Evolutionary conservation across 2,888 invertebrate genomes (phyloP), one percentile per base, ranked within the genome.

Genomic region (Pseudococcus jackbeardsleyi): DNA sequence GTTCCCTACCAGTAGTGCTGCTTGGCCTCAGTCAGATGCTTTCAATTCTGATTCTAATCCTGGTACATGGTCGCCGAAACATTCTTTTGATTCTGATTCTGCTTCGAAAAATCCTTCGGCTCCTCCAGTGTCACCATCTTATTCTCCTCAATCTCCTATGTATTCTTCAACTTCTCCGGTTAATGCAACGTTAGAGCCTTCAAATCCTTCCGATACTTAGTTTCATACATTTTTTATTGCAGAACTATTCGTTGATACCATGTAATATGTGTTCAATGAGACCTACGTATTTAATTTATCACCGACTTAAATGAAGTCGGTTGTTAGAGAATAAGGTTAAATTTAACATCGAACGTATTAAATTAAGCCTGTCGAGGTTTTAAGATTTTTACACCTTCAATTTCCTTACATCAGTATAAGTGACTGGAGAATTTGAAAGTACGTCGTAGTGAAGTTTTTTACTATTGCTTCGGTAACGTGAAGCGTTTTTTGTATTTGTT

Each of bases 401-500:
- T 54, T 54, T 22, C 64, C 3, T 64, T 64, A 64, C 22, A 22
- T 64, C 22, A 64, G 19, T 22, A 22, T 22, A 22, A 64, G 64
- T 15, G 8, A n/a, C 54, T 64, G 22, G 3, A 64, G 64, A 64
- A 64, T 22, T 64, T 9, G 64, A 8, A 64, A 9, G 2, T 59
- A 22, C 8, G 11, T 9, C 15, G 59, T n/a, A n/a, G 59, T 59
- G n/a, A 59, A 59, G 7, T 59, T 59, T 59, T 59, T 59, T 59
- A 59, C 15, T 15, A 64, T 64, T 9, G 64, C 7, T 64, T 64
- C 64, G 9, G 22, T 22, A 6, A 64, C 19, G 64, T 9, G 64
- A 64, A 22, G 22, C 19, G 0, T 46, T 46, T 82, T 82, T 82
- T 82, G 46, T 82, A 82, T 33, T 79, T 82, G 79, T 82, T 82